Evolutionary conservation across 2,113 vertebrate genomes (phyloP).

Genomic region (Melanostigma gelatinosum): DNA sequence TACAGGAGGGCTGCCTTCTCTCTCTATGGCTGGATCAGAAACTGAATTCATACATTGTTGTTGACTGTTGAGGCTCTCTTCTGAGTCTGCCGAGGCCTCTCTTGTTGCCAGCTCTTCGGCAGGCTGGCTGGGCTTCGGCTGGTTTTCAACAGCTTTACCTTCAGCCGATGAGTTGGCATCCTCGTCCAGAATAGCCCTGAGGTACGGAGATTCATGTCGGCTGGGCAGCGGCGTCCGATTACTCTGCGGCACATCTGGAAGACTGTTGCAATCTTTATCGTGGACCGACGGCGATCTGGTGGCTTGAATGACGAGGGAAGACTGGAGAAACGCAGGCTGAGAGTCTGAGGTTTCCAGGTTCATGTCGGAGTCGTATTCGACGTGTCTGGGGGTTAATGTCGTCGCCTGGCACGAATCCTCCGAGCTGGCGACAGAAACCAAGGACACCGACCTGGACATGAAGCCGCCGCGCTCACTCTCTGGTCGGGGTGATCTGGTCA

Average conservation of each 20-base stretch:
- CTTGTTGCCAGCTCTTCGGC: slow-evolving; percentile 80
- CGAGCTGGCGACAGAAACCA: slow-evolving; percentile 93
- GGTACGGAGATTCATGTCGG: slow-evolving; percentile 85
- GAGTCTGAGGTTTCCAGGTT: slow-evolving; percentile 91
- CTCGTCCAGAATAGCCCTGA: slow-evolving; percentile 90
- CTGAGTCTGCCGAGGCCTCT: slow-evolving; percentile 73
- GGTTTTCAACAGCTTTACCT: slow-evolving; percentile 81
- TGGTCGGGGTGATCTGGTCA: slow-evolving; percentile 89
- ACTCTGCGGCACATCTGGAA: slow-evolving; percentile 85
- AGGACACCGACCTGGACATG: slow-evolving; percentile 91
- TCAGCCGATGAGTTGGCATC: slow-evolving; percentile 87
- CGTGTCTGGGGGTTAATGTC: slow-evolving; percentile 87
- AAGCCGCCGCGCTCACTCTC: slow-evolving; percentile 89
- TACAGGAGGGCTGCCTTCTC: slow-evolving; percentile 76
- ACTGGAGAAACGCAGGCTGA: slow-evolving; percentile 92
- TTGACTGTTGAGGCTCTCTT: slow-evolving; percentile 73
- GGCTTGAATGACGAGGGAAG: slow-evolving; percentile 87
- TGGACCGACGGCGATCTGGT: slow-evolving; percentile 90
- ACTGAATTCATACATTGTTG: slow-evolving; percentile 75
- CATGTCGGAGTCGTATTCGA: slow-evolving; percentile 92
- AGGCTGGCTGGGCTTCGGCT: slow-evolving; percentile 82
- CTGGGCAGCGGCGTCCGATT: slow-evolving; percentile 77
- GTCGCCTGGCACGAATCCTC: slow-evolving; percentile 93
- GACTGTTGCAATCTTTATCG: slow-evolving; percentile 87
- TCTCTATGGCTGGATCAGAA: slow-evolving; percentile 70